Percentiles rank a stretch among this genome's conserved stretches.
Evolutionary conservation across 1,140 invertebrate species (phyloP).

Genomic region (Dermatophagoides farinae): DNA sequence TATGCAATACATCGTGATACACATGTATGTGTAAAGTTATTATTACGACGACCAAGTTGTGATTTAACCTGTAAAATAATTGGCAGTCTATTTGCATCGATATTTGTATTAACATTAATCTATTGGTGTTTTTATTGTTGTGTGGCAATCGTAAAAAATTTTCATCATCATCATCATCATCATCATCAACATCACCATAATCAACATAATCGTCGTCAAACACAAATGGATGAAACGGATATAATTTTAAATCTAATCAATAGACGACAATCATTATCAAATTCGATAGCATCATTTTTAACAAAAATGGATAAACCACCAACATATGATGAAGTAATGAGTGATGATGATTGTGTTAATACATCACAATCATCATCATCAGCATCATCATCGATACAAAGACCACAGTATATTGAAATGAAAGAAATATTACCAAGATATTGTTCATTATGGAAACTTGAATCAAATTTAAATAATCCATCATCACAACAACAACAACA

Average conservation of each 20-base stretch:
- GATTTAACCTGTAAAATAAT: constrained; percentile 9
- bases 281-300: too few species aligned
- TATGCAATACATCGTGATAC: neutral
- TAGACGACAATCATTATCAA: too few species aligned
- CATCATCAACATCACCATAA: too few species aligned
- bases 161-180: neutral
- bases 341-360: too few species aligned
- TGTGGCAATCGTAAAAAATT: constrained; percentile 7
- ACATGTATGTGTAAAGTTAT: neutral
- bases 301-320: neutral
- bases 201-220: neutral
- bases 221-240: neutral
- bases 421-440: too few species aligned
- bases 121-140: constrained; percentile 13
- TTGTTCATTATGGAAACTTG: too few species aligned
- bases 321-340: neutral
- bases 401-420: too few species aligned
- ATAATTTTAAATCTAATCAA: neutral
- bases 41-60: constrained; percentile 1
- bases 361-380: too few species aligned
- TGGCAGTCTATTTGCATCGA: constrained; percentile 8
- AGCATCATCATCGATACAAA: too few species aligned
- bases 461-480: too few species aligned
- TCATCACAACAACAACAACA: too few species aligned
- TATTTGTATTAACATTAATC: constrained; percentile 6